A percentile compares a stretch with the other conserved stretches of the same genome.
These are phyloP conservation scores for Melipona beecheii DNA, from an alignment of 2,888 invertebrate species.

Conservation along the genomic window DNA sequence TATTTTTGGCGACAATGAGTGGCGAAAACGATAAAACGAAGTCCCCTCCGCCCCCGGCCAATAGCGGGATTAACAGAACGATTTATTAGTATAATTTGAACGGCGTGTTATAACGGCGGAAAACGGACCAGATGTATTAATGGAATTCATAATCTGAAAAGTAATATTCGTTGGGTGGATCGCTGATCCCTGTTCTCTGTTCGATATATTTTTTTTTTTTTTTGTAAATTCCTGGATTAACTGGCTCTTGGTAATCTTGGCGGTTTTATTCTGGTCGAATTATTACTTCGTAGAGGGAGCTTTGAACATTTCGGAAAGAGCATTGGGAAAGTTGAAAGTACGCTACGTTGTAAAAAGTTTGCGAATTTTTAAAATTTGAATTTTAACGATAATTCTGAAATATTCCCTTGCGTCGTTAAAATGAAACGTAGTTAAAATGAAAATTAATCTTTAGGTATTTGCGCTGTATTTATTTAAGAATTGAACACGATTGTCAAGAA, in stretches of 20 bases:
- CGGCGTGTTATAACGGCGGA: slow-evolving; percentile 20
- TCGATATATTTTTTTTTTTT: no score
- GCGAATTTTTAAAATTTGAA: no score
- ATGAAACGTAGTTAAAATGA: no score
- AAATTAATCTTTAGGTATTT: no score
- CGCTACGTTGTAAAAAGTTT: no score
- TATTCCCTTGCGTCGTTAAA: no score
- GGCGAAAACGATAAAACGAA: slow-evolving; percentile 46
- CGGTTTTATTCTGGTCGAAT: background rate
- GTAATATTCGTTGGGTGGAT: slow-evolving; percentile 32
- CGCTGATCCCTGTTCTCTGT: background rate
- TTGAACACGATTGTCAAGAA: background rate
- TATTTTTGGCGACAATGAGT: slow-evolving; percentile 23
- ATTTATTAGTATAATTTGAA: slow-evolving; percentile 48
- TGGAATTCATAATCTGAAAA: slow-evolving; percentile 50
- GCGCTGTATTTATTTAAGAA: no score
- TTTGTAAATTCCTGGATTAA: background rate
- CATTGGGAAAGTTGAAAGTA: no score
- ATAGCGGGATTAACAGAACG: slow-evolving; percentile 26
- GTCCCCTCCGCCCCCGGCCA: background rate
- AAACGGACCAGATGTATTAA: slow-evolving; percentile 31
- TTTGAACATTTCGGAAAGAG: background rate
- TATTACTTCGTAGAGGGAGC: no score
- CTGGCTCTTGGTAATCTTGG: background rate
- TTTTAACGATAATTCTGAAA: no score